Conservation (phyloP, 2,113 vertebrate genomes). For the Felis chaus region DNA sequence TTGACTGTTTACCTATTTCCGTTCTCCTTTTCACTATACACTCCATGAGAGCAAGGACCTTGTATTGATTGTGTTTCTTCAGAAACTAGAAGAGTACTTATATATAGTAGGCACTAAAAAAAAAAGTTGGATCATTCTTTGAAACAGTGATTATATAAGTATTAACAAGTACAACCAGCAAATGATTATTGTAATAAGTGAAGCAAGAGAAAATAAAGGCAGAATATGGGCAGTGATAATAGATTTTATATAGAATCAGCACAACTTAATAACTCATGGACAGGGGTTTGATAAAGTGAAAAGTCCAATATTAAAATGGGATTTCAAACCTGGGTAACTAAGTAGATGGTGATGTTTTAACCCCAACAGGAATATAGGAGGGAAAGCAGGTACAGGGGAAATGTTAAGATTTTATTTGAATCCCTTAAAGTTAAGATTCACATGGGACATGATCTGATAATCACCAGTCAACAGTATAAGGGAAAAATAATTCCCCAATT, state of each 20-base stretch:
- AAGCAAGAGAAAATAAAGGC: background rate
- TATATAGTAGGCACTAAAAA: background rate
- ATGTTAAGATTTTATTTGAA: background rate
- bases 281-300: background rate
- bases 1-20: background rate
- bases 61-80: background rate
- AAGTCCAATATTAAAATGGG: background rate
- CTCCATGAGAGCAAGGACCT: background rate
- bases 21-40: background rate
- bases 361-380: background rate
- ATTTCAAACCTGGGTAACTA: background rate
- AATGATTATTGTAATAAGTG: background rate
- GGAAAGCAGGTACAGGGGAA: background rate
- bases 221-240: background rate
- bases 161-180: background rate
- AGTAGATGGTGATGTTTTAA: background rate
- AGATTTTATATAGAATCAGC: background rate
- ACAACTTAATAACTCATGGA: background rate
- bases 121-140: background rate
- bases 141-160: background rate
- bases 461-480: background rate
- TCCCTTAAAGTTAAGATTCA: background rate
- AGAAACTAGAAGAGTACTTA: background rate
- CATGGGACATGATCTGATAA: background rate
- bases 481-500: conserved; percentile 11